A percentile compares a stretch with the other conserved stretches of the same genome.
These are phyloP conservation scores for Centropus bengalensis DNA, from an alignment of 2,113 vertebrate genomes.

Conservation along the genomic window DNA sequence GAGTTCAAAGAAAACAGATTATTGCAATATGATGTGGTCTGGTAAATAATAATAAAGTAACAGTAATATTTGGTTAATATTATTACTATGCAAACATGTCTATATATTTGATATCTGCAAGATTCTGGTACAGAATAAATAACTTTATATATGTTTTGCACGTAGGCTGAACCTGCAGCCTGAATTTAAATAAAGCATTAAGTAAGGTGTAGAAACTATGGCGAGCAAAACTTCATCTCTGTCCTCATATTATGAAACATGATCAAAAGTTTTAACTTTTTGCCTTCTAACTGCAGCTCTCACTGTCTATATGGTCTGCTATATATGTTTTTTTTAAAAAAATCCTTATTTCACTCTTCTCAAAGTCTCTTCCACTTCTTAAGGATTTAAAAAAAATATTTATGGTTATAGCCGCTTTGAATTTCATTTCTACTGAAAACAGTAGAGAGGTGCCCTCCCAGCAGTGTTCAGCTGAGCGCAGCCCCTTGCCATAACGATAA, in stretches of 20 bases:
- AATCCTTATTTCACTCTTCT: not conserved
- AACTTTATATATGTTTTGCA: not conserved
- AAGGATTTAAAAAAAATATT: not conserved
- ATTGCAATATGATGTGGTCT: not conserved
- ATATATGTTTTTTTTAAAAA: not conserved
- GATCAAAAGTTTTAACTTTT: not conserved
- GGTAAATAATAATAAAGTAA: not conserved
- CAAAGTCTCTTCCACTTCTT: not conserved
- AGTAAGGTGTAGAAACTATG: not conserved
- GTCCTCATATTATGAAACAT: not conserved
- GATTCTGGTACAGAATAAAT: not conserved
- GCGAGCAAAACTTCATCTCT: not conserved
- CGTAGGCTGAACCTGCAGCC: not conserved
- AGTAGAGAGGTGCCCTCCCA: not conserved
- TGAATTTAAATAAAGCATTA: not conserved
- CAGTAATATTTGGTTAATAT: not conserved
- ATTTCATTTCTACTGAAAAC: conserved; percentile 1
- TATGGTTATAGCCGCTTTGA: not conserved
- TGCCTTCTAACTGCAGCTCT: not conserved
- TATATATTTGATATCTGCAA: not conserved
- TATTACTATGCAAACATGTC: not conserved
- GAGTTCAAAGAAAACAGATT: not conserved
- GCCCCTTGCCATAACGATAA: conserved; percentile 53
- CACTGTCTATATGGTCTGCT: not conserved
- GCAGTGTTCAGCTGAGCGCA: not conserved